These are phyloP conservation scores for Actinia tenebrosa DNA, from an alignment of 64 coral and sea anemone genomes.

Conservation along the genomic window DNA sequence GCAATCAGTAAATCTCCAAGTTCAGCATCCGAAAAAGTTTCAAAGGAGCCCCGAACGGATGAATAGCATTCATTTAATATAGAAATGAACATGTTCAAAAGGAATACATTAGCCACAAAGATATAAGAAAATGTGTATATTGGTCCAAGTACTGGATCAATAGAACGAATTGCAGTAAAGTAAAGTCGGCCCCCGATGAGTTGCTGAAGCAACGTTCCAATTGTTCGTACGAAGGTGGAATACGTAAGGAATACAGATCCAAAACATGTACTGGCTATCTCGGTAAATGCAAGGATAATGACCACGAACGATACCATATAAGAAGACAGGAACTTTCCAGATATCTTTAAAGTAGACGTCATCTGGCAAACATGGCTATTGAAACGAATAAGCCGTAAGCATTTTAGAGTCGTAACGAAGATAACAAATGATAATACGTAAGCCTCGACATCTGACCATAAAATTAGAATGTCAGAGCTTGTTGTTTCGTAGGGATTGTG, in stretches of 20 bases:
- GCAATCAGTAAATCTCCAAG: constrained; percentile 16
- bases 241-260: constrained; percentile 42
- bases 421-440: constrained; percentile 61
- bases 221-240: constrained; percentile 47
- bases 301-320: constrained; percentile 27
- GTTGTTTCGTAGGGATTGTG: constrained; percentile 61
- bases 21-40: constrained; percentile 7
- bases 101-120: neutral
- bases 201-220: constrained; percentile 38
- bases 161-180: neutral
- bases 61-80: constrained; percentile 23
- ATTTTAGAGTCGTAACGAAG: constrained; percentile 53
- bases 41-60: neutral
- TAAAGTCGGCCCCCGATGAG: constrained; percentile 29
- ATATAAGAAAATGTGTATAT: constrained; percentile 13
- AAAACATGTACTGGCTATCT: constrained; percentile 51
- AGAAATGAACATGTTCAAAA: constrained; percentile 26
- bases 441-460: constrained; percentile 52
- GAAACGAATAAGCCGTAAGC: constrained; percentile 59
- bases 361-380: constrained; percentile 58
- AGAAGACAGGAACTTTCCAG: constrained; percentile 29
- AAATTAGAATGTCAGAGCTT: constrained; percentile 53
- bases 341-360: constrained; percentile 43
- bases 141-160: constrained; percentile 17
- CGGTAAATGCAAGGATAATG: constrained; percentile 42